Evolutionary conservation across 2,888 invertebrate species (phyloP).

Genomic region (Diogma glabrata): DNA sequence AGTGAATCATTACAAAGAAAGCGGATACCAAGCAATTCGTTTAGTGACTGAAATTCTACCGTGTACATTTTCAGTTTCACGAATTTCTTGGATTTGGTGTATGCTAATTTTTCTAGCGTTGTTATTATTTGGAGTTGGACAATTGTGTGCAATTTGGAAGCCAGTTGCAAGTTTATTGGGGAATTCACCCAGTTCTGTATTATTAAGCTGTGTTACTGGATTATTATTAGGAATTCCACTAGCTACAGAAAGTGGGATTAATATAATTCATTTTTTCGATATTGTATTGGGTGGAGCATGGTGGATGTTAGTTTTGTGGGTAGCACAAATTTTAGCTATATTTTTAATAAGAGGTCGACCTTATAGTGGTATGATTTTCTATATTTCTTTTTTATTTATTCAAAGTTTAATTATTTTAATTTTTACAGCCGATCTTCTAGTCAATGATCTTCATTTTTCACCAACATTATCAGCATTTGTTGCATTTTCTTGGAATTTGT

Average conservation of each 20-base stretch:
- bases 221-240: slow-evolving; percentile 73
- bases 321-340: slow-evolving; percentile 66
- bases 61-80: slow-evolving; percentile 64
- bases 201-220: slow-evolving; percentile 67
- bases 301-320: slow-evolving; percentile 74
- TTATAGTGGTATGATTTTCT: slow-evolving; percentile 48
- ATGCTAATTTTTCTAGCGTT: slow-evolving; percentile 75
- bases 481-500: slow-evolving; percentile 80
- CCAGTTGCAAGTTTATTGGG: slow-evolving; percentile 72
- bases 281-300: slow-evolving; percentile 73
- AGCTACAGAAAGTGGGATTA: slow-evolving; percentile 76
- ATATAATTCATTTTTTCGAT: slow-evolving; percentile 74
- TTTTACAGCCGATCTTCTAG: slow-evolving; percentile 27
- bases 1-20: slow-evolving; percentile 30
- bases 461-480: slow-evolving; percentile 49
- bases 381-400: background rate
- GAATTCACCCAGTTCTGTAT: slow-evolving; percentile 61
- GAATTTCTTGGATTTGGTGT: slow-evolving; percentile 79
- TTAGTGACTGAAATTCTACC: slow-evolving; percentile 85
- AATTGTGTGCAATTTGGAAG: slow-evolving; percentile 84
- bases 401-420: slow-evolving; percentile 4
- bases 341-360: slow-evolving; percentile 79
- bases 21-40: slow-evolving; percentile 74
- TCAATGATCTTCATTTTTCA: slow-evolving; percentile 36
- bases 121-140: slow-evolving; percentile 77